These are phyloP conservation scores for Phaetusa simplex DNA, from an alignment of 2,113 vertebrate species.

Conservation along the genomic window DNA sequence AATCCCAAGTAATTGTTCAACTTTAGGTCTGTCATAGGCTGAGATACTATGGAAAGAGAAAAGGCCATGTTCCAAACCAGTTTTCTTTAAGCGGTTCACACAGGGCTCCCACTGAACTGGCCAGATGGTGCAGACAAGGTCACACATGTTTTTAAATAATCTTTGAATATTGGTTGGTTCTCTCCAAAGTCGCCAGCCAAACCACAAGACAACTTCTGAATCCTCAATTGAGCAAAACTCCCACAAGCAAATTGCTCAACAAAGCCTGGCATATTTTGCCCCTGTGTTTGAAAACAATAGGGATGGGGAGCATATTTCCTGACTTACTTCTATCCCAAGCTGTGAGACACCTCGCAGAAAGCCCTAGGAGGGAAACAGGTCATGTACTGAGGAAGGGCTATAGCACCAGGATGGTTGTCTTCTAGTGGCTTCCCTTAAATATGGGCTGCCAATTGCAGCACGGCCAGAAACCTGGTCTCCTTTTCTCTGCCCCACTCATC, in stretches of 20 bases:
- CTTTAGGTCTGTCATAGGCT: neutral
- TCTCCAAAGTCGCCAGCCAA: neutral
- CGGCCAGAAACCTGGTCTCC: neutral
- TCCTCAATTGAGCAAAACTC: neutral
- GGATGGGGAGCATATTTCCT: neutral
- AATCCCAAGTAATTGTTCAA: neutral
- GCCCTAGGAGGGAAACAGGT: neutral
- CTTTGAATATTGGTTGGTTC: neutral
- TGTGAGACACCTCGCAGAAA: neutral
- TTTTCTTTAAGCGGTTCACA: slow-evolving; percentile 13
- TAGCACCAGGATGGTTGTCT: rapidly evolving
- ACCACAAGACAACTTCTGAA: slow-evolving; percentile 43
- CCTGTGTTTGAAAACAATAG: slow-evolving; percentile 13
- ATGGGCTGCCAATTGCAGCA: neutral
- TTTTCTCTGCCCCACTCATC: neutral
- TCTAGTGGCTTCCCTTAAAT: neutral
- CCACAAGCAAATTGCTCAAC: slow-evolving; percentile 33
- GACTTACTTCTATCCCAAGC: neutral
- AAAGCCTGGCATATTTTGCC: neutral
- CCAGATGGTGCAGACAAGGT: neutral
- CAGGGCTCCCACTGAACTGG: neutral
- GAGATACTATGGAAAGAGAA: neutral
- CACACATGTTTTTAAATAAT: slow-evolving; percentile 12
- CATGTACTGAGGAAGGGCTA: neutral
- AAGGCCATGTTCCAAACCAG: neutral